Evolutionary conservation across 2,888 invertebrate genomes (phyloP), one percentile per base, ranked within the genome.

Genomic region (Cotesia congregata): DNA sequence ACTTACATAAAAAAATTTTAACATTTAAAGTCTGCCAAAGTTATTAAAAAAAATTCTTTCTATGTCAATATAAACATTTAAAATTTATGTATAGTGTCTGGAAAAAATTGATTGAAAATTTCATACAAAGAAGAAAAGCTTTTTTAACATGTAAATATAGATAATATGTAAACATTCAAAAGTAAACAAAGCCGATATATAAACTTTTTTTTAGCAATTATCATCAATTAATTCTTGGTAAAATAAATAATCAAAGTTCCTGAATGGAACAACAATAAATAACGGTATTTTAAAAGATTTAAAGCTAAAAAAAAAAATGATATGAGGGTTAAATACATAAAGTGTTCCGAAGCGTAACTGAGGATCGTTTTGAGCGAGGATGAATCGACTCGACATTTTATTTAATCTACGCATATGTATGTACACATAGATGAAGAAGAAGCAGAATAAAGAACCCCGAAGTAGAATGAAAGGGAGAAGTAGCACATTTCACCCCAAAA

Each of bases 321-420:
- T 50, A 50, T 6, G 50, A 50, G 50, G 50, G 50, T 50, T 50
- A 50, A 50, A 7, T 12, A 50, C 12, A 64, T 64, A 64, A 17
- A 73, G 64, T 62, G 6, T 61, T 67, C 6, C 65, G 70, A 50
- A 6, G 50, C 72, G 73, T 69, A 64, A 62, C 72, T 62, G 40
- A 30, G 71, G 71, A 67, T 71, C 77, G 71, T 71, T 74, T 62
- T 64, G 30, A 64, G 72, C 67, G 60, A 72, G 50, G 67, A 74
- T 59, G 62, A 72, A 67, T 41, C 71, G 71, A 72, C 62, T 78
- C 68, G 61, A 73, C 69, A 75, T 59, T 72, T 65, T 72, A 74
- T 70, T 67, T 38, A 62, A 72, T 20, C 59, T 68, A 50, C 12
- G 12, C 12, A 50, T 50, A 50, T 50, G 12, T 50, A 50, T 50